A percentile compares a stretch with the other conserved stretches of the same genome.
phyloP scores from a whole-genome alignment of 64 coral and sea anemone species.

The Montipora cactus region DNA sequence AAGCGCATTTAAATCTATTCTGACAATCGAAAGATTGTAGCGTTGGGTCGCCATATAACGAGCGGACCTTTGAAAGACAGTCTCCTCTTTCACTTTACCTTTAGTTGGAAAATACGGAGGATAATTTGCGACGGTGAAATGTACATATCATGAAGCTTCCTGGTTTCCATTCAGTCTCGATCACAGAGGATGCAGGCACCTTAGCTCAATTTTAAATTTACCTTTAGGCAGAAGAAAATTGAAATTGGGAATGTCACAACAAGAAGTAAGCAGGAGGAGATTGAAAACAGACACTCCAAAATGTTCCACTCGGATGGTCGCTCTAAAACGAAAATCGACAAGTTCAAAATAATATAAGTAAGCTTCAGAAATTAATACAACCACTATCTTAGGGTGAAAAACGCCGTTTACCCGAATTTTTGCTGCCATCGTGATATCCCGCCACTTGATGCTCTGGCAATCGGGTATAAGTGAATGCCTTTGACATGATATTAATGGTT shows the following conservation, averaged over 20 bases:
- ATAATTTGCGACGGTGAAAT: too few species aligned
- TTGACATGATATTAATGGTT: conserved; percentile 53
- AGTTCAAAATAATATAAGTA: background rate
- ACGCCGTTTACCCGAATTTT: conserved; percentile 59
- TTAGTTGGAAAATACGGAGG: too few species aligned
- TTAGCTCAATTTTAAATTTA: background rate
- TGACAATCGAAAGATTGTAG: conserved; percentile 75
- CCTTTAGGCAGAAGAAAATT: conserved; percentile 95
- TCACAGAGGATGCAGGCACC: background rate
- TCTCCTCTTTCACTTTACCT: conserved; percentile 63
- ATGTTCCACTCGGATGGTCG: conserved; percentile 46
- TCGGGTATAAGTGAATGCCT: conserved; percentile 82
- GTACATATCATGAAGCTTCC: too few species aligned
- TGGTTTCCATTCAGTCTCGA: background rate
- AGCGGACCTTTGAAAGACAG: conserved; percentile 91
- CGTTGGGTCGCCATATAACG: conserved; percentile 77
- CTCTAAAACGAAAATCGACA: conserved; percentile 4
- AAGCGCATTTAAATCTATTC: conserved; percentile 99
- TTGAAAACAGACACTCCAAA: conserved; percentile 58
- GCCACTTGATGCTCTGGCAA: conserved; percentile 93
- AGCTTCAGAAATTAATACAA: background rate
- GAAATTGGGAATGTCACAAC: conserved; percentile 88
- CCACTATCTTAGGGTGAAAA: background rate
- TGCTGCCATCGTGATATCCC: conserved; percentile 79
- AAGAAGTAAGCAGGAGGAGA: conserved; percentile 62